Base-by-base conservation (phyloP, 1,140 invertebrate genomes). In the Andricus grossulariae region DNA sequence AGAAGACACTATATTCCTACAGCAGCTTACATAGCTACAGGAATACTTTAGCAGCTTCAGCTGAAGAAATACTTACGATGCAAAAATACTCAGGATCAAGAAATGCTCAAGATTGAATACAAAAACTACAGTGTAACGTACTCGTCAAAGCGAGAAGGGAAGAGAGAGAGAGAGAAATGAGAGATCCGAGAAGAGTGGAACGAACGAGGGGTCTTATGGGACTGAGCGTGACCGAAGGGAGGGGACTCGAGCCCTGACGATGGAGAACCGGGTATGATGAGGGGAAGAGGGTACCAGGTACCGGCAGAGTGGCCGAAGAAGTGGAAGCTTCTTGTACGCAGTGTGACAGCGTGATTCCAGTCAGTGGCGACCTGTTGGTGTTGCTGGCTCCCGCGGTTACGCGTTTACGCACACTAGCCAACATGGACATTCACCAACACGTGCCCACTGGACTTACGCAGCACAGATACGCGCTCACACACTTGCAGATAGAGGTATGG, bases 331-430 rank as follows among this genome's bases (percentile, higher is more conserved):
- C 78, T 80, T 81, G 79, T 79, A 74, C 75, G 74, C 75, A 75
- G 79, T 82, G 81, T 82, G 83, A 85, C 85, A 82, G 82, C 81
- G 82, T 85, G 85, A 84, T 84, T 87, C 76, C 82, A 87, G 85
- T 83, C 84, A 83, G 84, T 83, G 82, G 85, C 85, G 86, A 87
- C 87, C 85, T 87, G 86, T 87, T 88, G 87, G 85, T 85, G 81
- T 83, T 83, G 83, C 83, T 85, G 81, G 86, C 88, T 88, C 82
- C 88, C 86, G 88, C 85, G 82, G 80, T 88, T 88, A 88, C 88
- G 88, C 88, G 85, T 77, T 80, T 83, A 80, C 83, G 75, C 80
- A 79, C 81, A 78, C 79, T 76, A 66, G 66, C 76, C 49, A 32
- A 16, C 21, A 66, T 16, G 25, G 15, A 66, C 57, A 39, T 66